Evolutionary conservation across 64 coral and sea anemone genomes (phyloP), one percentile per base, ranked within the genome.

Genomic region (Dendronephthya gigantea): DNA sequence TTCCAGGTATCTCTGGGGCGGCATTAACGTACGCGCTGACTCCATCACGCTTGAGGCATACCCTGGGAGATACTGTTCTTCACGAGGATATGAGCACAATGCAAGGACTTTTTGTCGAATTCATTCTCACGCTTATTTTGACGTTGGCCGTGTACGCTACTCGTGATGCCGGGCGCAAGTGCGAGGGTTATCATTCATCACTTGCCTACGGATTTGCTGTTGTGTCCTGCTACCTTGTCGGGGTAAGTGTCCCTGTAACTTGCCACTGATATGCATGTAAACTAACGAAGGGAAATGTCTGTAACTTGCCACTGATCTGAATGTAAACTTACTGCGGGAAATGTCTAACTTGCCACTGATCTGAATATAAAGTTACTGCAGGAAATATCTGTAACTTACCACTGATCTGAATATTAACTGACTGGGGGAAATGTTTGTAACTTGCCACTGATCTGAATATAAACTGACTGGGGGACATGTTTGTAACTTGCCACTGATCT

Each of bases 81-180:
- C 32, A 15, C 15, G 72, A 79, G 22, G 22, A 79, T 29, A 79
- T 35, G 72, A 79, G 32, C 30, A 79, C 72, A 79, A 79, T 79
- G 1, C 72, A 79, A 79, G 72, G 72, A 9, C 36, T 79, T 37
- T 79, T 79, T 39, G 32, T 37, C 8, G 72, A 79, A 39, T 33
- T 79, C 36, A 79, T 79, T 79, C 72, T 79, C 17, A 79, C 72
- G 5, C 36, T 79, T 33, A 79, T 79, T 3, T 0, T 79, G 2
- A 79, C 72, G 9, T 35, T 79, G 72, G 22, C 72, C 72, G 72
- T 79, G 72, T 79, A 79, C 36, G 72, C 72, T 79, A 11, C 29
- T 33, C 19, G 30, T 13, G 31, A 79, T 17, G 30, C 72, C 3
- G 72, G 72, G 17, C 72, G 72, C 72, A 79, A 79, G 72, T 79